Evolutionary conservation across 2,888 invertebrate species (phyloP).

Genomic region (Acleris literana): DNA sequence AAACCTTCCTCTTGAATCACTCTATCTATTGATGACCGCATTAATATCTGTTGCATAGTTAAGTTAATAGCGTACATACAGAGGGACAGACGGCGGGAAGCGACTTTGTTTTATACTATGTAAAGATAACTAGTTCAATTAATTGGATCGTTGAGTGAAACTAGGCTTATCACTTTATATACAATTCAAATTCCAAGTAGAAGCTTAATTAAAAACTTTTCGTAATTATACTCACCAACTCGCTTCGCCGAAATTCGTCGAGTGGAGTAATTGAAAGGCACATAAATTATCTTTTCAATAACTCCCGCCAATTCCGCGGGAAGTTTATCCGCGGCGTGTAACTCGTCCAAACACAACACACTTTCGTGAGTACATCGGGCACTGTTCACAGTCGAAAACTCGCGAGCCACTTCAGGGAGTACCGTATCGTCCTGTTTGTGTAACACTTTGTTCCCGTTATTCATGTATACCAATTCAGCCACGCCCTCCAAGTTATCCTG

Average conservation of each 20-base stretch:
- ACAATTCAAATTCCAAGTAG: neutral
- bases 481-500: slow-evolving; percentile 77
- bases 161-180: neutral
- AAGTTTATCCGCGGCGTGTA: slow-evolving; percentile 80
- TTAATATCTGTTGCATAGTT: no score
- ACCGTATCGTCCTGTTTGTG: slow-evolving; percentile 61
- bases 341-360: slow-evolving; percentile 84
- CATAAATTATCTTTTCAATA: slow-evolving; percentile 84
- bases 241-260: slow-evolving; percentile 73
- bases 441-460: slow-evolving; percentile 56
- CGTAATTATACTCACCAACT: slow-evolving; percentile 66
- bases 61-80: no score
- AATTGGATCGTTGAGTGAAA: neutral
- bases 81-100: no score
- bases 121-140: no score
- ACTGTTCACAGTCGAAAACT: slow-evolving; percentile 71
- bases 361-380: slow-evolving; percentile 72
- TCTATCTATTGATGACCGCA: no score
- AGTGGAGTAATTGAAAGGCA: slow-evolving; percentile 87
- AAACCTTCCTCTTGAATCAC: no score
- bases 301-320: slow-evolving; percentile 73
- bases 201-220: slow-evolving; percentile 8
- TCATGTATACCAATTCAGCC: slow-evolving; percentile 78
- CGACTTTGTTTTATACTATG: no score
- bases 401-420: slow-evolving; percentile 53